These are phyloP conservation scores for Sitta carolinensis DNA, from an alignment of 2,797 vertebrate genomes.

Conservation along the genomic window DNA sequence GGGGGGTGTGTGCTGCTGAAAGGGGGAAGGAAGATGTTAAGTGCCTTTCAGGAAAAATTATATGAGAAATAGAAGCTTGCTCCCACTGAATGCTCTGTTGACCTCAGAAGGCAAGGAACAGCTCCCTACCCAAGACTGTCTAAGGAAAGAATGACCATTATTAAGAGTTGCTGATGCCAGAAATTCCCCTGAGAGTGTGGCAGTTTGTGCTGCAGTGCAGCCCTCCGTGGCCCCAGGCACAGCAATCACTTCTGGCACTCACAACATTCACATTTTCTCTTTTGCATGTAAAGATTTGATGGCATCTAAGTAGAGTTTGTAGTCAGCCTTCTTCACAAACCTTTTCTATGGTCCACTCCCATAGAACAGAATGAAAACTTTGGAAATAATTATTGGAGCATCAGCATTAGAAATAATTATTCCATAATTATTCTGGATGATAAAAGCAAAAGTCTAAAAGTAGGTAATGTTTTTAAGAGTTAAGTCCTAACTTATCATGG, in stretches of 20 bases:
- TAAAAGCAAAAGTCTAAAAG: background rate
- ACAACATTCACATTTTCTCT: background rate
- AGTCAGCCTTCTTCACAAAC: background rate
- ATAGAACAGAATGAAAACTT: background rate
- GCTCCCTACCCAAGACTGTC: background rate
- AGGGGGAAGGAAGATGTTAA: background rate
- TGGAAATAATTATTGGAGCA: background rate
- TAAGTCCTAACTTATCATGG: background rate
- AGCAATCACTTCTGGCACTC: conserved; percentile 33
- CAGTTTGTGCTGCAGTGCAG: background rate
- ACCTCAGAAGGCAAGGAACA: background rate
- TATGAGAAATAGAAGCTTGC: background rate
- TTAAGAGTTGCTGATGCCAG: background rate
- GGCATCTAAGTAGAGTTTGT: conserved; percentile 31
- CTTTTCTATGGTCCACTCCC: background rate
- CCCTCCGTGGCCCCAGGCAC: background rate
- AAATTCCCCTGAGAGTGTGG: background rate
- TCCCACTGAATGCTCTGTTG: background rate
- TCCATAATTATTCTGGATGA: background rate
- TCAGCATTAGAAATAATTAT: background rate
- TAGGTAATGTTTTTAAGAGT: background rate
- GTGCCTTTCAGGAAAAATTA: background rate
- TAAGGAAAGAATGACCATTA: background rate
- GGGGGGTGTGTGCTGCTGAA: background rate
- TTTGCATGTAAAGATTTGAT: conserved; percentile 21